phyloP scores from a whole-genome alignment of 2,113 vertebrate species.

The Vulpes ferrilata region DNA sequence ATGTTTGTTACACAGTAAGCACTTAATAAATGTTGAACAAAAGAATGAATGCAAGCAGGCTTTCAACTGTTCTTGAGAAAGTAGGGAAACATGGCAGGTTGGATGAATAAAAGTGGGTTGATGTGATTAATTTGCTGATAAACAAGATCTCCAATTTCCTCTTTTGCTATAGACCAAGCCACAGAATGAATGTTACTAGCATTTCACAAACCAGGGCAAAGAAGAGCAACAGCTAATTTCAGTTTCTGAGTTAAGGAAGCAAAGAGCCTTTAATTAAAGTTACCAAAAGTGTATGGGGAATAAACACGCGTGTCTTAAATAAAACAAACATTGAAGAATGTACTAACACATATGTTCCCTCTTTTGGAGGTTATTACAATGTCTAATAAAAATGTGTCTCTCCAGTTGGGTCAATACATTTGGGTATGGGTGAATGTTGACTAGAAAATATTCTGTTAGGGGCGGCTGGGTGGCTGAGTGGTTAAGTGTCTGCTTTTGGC shows the following conservation, averaged over 20 bases:
- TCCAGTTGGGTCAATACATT: not conserved
- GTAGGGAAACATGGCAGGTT: not conserved
- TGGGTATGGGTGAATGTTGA: not conserved
- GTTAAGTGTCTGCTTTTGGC: too few relatives aligned
- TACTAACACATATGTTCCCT: not conserved
- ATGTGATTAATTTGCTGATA: not conserved
- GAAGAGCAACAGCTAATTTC: not conserved
- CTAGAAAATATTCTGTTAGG: not conserved
- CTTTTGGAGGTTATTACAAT: not conserved
- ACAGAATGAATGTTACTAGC: not conserved
- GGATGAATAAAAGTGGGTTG: not conserved
- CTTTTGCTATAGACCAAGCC: not conserved
- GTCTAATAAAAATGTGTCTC: not conserved
- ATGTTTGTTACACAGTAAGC: not conserved
- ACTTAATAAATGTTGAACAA: not conserved
- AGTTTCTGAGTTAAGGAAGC: not conserved
- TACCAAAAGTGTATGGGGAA: not conserved
- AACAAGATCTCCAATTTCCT: not conserved
- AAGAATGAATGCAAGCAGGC: not conserved
- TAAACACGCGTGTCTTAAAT: too few relatives aligned
- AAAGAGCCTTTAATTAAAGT: not conserved
- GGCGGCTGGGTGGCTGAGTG: too few relatives aligned
- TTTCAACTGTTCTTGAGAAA: not conserved
- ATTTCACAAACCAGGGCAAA: not conserved
- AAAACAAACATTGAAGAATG: not conserved